Conservation (phyloP, 2,113 vertebrate species). For the Anser cygnoides region DNA sequence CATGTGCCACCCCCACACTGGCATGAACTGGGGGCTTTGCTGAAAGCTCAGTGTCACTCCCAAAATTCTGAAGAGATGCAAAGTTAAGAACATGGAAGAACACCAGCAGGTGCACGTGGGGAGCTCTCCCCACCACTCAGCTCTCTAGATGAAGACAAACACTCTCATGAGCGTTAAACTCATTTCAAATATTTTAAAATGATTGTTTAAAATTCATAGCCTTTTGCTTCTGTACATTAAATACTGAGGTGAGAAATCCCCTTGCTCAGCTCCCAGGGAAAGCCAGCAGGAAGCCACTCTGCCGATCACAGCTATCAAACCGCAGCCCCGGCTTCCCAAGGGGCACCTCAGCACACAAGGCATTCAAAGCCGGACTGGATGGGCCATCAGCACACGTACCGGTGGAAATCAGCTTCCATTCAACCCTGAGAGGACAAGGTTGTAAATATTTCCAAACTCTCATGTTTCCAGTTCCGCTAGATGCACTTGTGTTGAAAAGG, state of each 20-base stretch:
- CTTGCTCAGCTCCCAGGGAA: not conserved
- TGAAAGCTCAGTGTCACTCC: not conserved
- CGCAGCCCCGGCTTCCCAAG: not conserved
- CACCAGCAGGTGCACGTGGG: not conserved
- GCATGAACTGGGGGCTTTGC: not conserved
- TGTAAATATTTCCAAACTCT: not conserved
- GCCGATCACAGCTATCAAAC: not conserved
- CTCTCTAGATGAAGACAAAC: not conserved
- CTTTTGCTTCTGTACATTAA: not conserved
- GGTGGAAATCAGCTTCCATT: not conserved
- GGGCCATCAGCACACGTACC: not conserved
- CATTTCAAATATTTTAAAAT: not conserved
- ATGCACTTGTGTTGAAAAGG: not conserved
- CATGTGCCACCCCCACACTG: not conserved
- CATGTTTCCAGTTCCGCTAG: not conserved
- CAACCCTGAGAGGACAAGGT: not conserved
- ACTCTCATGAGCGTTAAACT: not conserved
- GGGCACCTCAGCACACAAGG: not conserved
- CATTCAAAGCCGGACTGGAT: not conserved
- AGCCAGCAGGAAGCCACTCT: not conserved
- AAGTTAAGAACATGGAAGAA: not conserved
- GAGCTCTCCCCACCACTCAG: not conserved
- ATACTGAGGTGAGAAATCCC: not conserved
- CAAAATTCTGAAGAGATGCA: not conserved
- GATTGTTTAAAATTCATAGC: not conserved